These are phyloP conservation scores for Daktulosphaira vitifoliae DNA, from an alignment of 1,140 invertebrate genomes.

Conservation along the genomic window DNA sequence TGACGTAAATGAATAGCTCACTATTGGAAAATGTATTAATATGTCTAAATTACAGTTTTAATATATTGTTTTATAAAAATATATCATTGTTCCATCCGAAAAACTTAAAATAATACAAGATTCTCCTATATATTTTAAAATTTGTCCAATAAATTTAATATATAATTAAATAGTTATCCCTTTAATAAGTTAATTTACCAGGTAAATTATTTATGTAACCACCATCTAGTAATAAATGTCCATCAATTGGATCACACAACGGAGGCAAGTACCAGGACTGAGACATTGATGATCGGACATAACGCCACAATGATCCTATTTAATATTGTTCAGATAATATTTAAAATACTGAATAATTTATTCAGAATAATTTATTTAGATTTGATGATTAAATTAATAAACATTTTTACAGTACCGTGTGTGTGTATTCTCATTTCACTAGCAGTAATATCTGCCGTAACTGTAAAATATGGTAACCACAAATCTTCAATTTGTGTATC, in stretches of 20 bases:
- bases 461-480: conserved; percentile 97
- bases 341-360: neutral
- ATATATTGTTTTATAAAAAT: too few species aligned
- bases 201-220: conserved; percentile 99
- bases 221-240: conserved; percentile 95
- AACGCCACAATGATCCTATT: conserved; percentile 94
- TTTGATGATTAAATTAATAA: too few species aligned
- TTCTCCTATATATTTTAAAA: too few species aligned
- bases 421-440: conserved; percentile 90
- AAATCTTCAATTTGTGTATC: conserved; percentile 93
- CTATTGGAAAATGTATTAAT: too few species aligned
- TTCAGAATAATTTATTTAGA: too few species aligned
- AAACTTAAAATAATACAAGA: too few species aligned
- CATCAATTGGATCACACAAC: conserved; percentile 93
- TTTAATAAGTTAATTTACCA: conserved; percentile 51
- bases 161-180: too few species aligned
- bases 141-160: too few species aligned
- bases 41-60: too few species aligned
- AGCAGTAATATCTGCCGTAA: conserved; percentile 95
- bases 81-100: too few species aligned
- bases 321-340: conserved; percentile 39
- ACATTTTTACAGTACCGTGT: conserved; percentile 59
- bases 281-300: conserved; percentile 96
- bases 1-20: too few species aligned
- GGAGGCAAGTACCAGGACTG: conserved; percentile 97